Conservation (phyloP, 2,113 vertebrate species). For the Sapayoa aenigma region DNA sequence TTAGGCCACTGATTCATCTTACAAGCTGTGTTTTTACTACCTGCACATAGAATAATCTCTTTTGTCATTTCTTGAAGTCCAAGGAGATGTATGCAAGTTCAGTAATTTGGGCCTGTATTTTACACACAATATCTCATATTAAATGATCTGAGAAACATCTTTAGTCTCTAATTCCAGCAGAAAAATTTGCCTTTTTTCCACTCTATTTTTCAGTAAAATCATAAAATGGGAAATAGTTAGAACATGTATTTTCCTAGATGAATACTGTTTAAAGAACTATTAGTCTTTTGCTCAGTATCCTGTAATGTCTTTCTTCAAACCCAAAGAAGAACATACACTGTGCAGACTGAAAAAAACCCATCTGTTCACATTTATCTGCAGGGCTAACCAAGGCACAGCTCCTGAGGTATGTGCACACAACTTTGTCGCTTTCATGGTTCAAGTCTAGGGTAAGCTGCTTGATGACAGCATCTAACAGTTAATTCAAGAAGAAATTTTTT, state of each 20-base stretch:
- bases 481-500: not conserved
- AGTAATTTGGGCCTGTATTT: not conserved
- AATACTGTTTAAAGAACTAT: not conserved
- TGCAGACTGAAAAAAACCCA: not conserved
- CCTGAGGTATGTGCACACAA: not conserved
- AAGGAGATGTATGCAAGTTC: not conserved
- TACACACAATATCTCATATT: not conserved
- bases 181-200: not conserved
- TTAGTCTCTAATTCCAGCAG: not conserved
- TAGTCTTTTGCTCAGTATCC: not conserved
- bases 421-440: not conserved
- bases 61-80: not conserved
- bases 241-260: not conserved
- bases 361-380: not conserved
- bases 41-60: not conserved
- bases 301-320: not conserved
- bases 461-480: not conserved
- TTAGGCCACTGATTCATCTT: not conserved
- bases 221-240: not conserved
- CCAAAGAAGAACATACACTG: not conserved
- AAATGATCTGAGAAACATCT: not conserved
- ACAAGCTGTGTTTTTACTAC: not conserved
- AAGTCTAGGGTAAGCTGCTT: not conserved
- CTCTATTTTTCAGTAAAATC: not conserved
- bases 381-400: not conserved